Evolutionary conservation across 2,888 invertebrate species (phyloP).

Genomic region (Empis livida): DNA sequence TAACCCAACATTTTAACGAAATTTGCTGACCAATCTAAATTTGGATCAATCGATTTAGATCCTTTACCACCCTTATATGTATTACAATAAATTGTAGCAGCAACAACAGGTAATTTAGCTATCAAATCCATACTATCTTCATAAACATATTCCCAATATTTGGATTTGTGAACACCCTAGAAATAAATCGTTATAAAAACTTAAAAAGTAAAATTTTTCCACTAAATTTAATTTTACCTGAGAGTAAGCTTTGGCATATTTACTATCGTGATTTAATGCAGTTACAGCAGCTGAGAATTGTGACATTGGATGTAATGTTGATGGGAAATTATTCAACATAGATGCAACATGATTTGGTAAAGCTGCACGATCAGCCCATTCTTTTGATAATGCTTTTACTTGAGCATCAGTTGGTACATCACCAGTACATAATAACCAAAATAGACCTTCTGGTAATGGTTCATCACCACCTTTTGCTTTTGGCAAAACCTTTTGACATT

Average conservation of each 20-base stretch:
- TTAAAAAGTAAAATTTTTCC: background rate
- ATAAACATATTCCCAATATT: conserved; percentile 67
- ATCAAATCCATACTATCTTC: conserved; percentile 82
- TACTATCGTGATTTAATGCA: conserved; percentile 70
- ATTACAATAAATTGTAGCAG: conserved; percentile 76
- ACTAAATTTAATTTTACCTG: conserved; percentile 16
- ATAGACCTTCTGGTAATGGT: conserved; percentile 87
- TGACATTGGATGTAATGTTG: conserved; percentile 72
- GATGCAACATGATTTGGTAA: conserved; percentile 71
- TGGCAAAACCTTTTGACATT: conserved; percentile 78
- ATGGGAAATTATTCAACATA: conserved; percentile 70
- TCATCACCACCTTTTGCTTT: conserved; percentile 66
- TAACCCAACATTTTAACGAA: conserved; percentile 73
- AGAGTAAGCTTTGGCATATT: conserved; percentile 66
- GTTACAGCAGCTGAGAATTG: conserved; percentile 72
- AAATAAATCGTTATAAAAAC: conserved; percentile 8
- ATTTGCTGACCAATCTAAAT: conserved; percentile 75
- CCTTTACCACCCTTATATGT: conserved; percentile 52
- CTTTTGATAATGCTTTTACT: conserved; percentile 53
- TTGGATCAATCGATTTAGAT: conserved; percentile 62
- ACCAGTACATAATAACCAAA: conserved; percentile 84
- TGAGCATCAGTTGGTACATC: conserved; percentile 74
- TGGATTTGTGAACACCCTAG: conserved; percentile 53
- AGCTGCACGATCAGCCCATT: conserved; percentile 60
- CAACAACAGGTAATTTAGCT: conserved; percentile 75